Percentiles rank a stretch among this genome's conserved stretches.
These are phyloP conservation scores for Sphenodon punctatus DNA, from an alignment of 2,797 vertebrate genomes.

Conservation along the genomic window DNA sequence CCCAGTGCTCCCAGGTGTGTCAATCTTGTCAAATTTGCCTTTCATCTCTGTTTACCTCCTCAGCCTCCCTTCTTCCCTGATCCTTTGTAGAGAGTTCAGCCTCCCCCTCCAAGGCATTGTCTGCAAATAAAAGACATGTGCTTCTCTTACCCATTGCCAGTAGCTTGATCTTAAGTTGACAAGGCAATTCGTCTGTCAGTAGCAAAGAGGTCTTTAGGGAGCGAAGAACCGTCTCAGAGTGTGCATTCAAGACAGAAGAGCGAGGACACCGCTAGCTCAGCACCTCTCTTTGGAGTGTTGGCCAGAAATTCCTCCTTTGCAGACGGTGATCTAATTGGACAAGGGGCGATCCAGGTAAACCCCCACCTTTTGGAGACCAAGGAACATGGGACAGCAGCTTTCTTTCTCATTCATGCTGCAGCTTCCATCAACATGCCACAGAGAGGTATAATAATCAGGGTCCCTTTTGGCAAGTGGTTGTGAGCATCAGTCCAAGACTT, in stretches of 20 bases:
- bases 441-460: too few relatives aligned
- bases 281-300: background rate
- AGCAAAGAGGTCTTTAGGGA: background rate
- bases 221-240: background rate
- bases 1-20: background rate
- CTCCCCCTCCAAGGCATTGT: background rate
- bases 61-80: rapidly evolving
- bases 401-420: background rate
- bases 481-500: too few relatives aligned
- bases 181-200: background rate
- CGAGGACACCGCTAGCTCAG: background rate
- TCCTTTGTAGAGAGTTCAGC: background rate
- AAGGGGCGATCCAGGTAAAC: background rate
- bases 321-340: background rate
- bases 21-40: background rate
- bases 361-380: too few relatives aligned
- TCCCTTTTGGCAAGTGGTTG: too few relatives aligned
- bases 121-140: background rate
- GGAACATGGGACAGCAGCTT: background rate
- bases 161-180: background rate
- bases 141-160: background rate
- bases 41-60: background rate
- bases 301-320: background rate
- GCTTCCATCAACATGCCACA: background rate
- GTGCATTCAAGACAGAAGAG: background rate